Conservation (phyloP, 1,140 invertebrate species). For the Ectropis grisescens region DNA sequence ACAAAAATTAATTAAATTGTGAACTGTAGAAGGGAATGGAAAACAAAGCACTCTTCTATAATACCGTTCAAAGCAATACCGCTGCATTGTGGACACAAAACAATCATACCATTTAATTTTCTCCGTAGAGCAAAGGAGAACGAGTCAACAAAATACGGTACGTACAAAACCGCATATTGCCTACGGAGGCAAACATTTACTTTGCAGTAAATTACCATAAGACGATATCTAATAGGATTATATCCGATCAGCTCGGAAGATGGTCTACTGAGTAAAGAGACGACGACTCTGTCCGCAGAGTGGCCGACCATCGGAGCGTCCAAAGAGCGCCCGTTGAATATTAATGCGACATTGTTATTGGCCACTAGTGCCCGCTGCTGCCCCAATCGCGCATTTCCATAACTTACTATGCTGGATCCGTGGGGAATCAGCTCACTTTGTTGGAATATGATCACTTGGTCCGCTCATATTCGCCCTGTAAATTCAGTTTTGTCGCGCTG, state of each 20-base stretch:
- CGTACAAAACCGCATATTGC: no score
- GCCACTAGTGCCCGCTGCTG: constrained; percentile 61
- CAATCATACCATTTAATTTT: no score
- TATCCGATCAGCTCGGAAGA: constrained; percentile 25
- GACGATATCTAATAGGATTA: constrained; percentile 1
- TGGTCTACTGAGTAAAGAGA: constrained; percentile 41
- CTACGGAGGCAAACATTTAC: not conserved
- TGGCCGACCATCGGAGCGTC: constrained; percentile 41
- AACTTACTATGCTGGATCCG: constrained; percentile 68
- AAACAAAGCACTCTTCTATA: no score
- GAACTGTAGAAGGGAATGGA: no score
- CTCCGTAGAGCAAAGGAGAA: no score
- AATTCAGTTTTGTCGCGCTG: constrained; percentile 29
- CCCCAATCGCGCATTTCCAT: constrained; percentile 67
- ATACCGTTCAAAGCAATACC: no score
- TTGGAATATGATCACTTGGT: constrained; percentile 49
- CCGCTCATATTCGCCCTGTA: constrained; percentile 40
- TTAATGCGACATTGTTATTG: constrained; percentile 70
- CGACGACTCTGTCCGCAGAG: constrained; percentile 42
- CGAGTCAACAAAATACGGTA: no score
- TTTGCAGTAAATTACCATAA: not conserved
- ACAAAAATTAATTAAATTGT: no score
- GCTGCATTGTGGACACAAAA: no score
- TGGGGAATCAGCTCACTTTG: constrained; percentile 53
- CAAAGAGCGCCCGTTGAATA: constrained; percentile 64